Base-by-base conservation (phyloP, 2,888 invertebrate species). In the Mimas tiliae region DNA sequence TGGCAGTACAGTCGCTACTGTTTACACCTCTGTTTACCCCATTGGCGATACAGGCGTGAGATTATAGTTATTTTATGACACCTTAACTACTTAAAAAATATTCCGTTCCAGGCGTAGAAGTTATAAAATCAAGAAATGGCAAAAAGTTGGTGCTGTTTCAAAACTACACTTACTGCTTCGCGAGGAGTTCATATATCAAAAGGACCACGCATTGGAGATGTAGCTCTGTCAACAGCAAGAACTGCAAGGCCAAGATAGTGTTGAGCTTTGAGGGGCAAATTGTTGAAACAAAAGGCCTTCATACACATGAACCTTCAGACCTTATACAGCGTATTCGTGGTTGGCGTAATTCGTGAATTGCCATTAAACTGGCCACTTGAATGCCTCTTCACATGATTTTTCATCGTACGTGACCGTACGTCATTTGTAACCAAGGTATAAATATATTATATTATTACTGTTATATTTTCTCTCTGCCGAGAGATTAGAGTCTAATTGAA, bases 141-240 rank as follows among this genome's bases (percentile, higher is more conserved):
- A 64, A 51, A 9, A 9, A 63, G 34, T 33, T 68, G 19, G 14
- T 68, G 34, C 38, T 67, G 0, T 64, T 66, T 38, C 53, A 67
- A 6, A 52, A 52, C 1, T 68, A 70, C 12, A 67, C 66, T 0
- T 71, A 66, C 45, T 65, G 62, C 48, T 63, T 64, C 45, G 48
- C 42, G 14, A 66, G 62, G 19, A 53, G 34, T 3, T 48, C 33
- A n/a, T 14, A 12, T 12, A 16, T 38, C 21, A 52, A 55, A 8
- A 53, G 27, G 6, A 51, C 62, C 1, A 65, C 50, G 0, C 63
- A 55, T 8, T 72, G 72, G 72, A 53, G 68, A 11, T 70, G 72
- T 38, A 68, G 67, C 0, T 72, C 75, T 0, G 63, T 45, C 11
- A 69, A 51, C 8, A 68, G 67, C 21, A 67, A 62, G 27, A 70